Percentiles rank a stretch among this genome's conserved stretches.
Evolutionary conservation across 2,888 invertebrate species (phyloP).

Genomic region (Meganola albula): DNA sequence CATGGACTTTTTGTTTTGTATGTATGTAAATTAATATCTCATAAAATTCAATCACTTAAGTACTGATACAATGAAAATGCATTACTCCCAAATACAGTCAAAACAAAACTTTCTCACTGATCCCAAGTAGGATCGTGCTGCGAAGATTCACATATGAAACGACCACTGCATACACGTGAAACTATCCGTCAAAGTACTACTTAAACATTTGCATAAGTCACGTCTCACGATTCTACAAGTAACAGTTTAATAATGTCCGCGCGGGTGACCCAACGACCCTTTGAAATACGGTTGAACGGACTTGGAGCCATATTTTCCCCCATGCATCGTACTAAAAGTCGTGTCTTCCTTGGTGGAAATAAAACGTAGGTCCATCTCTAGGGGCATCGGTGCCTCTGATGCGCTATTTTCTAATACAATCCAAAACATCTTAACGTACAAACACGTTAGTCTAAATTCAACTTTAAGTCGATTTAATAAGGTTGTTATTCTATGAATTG

Average conservation of each 20-base stretch:
- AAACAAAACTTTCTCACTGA: conserved; percentile 62
- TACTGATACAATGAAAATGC: too few relatives aligned
- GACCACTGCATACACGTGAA: conserved; percentile 65
- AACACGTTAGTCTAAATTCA: conserved; percentile 6
- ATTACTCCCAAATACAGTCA: conserved; percentile 35
- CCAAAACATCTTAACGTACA: conserved; percentile 31
- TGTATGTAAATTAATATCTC: too few relatives aligned
- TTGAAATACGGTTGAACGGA: conserved; percentile 74
- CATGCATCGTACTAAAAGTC: conserved; percentile 72
- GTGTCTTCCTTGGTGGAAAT: conserved; percentile 77
- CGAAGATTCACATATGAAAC: conserved; percentile 69
- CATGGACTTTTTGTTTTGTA: too few relatives aligned
- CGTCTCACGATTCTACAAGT: conserved; percentile 68
- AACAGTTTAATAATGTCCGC: conserved; percentile 78
- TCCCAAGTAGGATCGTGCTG: conserved; percentile 60
- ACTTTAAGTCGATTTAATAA: conserved; percentile 1
- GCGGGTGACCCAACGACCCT: conserved; percentile 63
- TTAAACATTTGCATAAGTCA: conserved; percentile 77
- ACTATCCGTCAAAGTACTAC: conserved; percentile 73
- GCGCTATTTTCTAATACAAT: conserved; percentile 54
- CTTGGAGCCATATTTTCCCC: conserved; percentile 71
- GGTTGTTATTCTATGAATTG: conserved; percentile 14
- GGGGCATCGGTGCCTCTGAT: conserved; percentile 75
- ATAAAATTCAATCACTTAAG: too few relatives aligned
- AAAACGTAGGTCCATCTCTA: conserved; percentile 76